Percentiles rank a stretch among this genome's conserved stretches.
phyloP scores from a whole-genome alignment of 2,113 vertebrate genomes.

The Merops nubicus region DNA sequence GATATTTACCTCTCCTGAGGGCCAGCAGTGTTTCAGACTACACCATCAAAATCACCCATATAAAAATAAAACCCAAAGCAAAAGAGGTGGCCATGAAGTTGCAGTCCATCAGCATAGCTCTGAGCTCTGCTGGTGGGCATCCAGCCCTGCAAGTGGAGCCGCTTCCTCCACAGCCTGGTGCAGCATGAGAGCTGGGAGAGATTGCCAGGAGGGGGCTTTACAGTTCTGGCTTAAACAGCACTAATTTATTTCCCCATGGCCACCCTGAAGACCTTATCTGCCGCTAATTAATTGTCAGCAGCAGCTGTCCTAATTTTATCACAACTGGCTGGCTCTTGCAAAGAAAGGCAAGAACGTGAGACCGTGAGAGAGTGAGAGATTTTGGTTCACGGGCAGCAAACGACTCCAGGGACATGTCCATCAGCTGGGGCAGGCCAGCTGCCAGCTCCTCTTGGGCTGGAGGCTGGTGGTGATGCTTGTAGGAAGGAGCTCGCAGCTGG shows the following conservation, averaged over 20 bases:
- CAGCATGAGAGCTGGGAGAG: background rate
- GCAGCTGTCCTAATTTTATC: background rate
- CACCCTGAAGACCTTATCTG: background rate
- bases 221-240: background rate
- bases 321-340: background rate
- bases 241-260: background rate
- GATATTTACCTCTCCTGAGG: background rate
- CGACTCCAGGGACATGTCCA: rapidly evolving
- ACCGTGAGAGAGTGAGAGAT: background rate
- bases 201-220: background rate
- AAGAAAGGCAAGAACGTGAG: background rate
- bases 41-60: background rate
- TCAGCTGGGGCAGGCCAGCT: background rate
- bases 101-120: rapidly evolving
- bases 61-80: background rate
- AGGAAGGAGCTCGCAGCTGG: background rate
- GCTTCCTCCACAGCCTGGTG: background rate
- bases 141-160: background rate
- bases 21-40: background rate
- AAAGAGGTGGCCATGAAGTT: background rate
- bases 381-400: background rate
- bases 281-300: background rate
- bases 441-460: background rate
- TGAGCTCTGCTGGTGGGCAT: background rate
- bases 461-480: background rate